phyloP scores from a whole-genome alignment of 1,140 invertebrate species.

The Asobara japonica region DNA sequence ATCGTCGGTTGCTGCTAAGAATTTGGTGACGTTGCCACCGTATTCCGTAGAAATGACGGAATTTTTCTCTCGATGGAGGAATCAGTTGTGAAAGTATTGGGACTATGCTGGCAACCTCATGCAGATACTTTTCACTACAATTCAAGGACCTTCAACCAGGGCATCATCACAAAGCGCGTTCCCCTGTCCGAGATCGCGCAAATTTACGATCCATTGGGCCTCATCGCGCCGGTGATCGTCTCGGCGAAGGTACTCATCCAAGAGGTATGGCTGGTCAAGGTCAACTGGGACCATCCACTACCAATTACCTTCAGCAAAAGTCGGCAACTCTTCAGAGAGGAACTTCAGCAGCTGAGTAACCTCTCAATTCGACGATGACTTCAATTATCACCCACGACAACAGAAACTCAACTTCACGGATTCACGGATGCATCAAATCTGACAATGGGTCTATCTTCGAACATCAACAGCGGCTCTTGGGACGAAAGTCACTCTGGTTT shows the following conservation, averaged over 20 bases:
- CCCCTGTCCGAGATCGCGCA: background rate
- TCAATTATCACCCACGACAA: background rate
- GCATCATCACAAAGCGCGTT: background rate
- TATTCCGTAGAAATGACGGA: too few species aligned
- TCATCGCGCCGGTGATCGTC: background rate
- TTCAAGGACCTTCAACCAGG: too few species aligned
- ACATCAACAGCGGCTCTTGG: too few species aligned
- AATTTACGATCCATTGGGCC: background rate
- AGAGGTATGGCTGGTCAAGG: background rate
- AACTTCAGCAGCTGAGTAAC: background rate
- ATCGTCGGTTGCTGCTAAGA: too few species aligned
- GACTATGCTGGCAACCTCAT: too few species aligned
- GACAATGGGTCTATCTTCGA: too few species aligned
- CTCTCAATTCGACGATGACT: constrained; percentile 28
- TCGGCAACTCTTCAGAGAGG: constrained; percentile 16
- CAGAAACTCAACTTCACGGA: constrained; percentile 32
- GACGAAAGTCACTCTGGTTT: constrained; percentile 27
- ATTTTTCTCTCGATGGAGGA: too few species aligned
- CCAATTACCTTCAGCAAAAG: constrained; percentile 26
- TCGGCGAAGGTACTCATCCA: background rate
- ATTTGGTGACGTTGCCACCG: too few species aligned
- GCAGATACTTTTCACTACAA: constrained; percentile 10
- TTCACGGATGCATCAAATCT: constrained; percentile 39
- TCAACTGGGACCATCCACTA: constrained; percentile 50
- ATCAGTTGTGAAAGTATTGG: constrained; percentile 9